Conservation (phyloP, 2,888 invertebrate genomes). For the Philopedon plagiatum region DNA sequence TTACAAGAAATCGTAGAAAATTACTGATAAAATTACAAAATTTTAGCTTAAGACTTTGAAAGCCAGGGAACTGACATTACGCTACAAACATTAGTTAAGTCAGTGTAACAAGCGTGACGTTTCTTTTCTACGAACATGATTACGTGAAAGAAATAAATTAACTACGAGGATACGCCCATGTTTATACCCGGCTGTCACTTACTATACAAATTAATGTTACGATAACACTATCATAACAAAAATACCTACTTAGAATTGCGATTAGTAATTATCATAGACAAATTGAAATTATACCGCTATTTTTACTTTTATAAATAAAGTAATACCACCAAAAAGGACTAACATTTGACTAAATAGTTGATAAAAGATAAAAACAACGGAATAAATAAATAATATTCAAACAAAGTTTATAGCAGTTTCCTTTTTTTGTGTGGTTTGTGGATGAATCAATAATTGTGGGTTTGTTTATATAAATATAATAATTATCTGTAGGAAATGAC, state of each 20-base stretch:
- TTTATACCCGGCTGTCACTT: not conserved
- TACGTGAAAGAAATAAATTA: not conserved
- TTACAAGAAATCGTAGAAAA: not conserved
- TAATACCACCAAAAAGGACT: not conserved
- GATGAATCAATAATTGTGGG: not conserved
- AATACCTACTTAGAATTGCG: not conserved
- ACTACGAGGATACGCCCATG: not conserved
- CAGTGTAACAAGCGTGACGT: too few species aligned
- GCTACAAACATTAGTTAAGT: too few species aligned
- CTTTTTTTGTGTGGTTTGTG: not conserved
- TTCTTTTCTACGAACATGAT: not conserved
- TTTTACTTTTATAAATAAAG: not conserved
- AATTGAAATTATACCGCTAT: not conserved
- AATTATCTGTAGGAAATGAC: not conserved
- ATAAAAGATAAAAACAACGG: not conserved
- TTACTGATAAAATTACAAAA: not conserved
- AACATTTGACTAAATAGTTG: not conserved
- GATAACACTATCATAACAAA: conserved; percentile 1
- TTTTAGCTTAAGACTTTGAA: not conserved
- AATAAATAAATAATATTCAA: not conserved
- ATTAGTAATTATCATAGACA: not conserved
- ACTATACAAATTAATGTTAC: not conserved
- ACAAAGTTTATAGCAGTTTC: not conserved
- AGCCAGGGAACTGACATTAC: not conserved
- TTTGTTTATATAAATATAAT: not conserved